Conservation (phyloP, 2,888 invertebrate genomes). For the Oeneis ivallda region DNA sequence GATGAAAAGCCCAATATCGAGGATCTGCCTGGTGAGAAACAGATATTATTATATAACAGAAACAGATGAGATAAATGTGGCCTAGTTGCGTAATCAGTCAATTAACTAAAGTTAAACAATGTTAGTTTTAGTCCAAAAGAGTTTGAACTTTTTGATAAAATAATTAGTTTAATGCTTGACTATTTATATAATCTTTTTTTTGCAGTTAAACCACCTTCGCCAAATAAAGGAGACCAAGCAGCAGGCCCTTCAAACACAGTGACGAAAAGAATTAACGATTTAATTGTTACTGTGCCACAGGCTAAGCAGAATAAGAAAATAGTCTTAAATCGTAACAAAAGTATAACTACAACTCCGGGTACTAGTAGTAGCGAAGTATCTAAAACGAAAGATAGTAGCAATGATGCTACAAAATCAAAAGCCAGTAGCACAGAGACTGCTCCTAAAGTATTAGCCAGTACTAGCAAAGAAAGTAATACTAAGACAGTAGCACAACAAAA, state of each 20-base stretch:
- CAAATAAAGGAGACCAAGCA: conserved; percentile 29
- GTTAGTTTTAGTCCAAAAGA: conserved; percentile 24
- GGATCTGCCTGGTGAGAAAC: conserved; percentile 46
- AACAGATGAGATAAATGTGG: too few species aligned
- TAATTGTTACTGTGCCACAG: conserved; percentile 67
- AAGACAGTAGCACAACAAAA: not conserved
- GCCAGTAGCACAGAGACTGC: not conserved
- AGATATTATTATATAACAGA: too few species aligned
- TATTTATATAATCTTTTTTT: not conserved
- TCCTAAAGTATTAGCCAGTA: not conserved
- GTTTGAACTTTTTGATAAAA: not conserved
- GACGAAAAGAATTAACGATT: conserved; percentile 59
- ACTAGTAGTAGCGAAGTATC: conserved; percentile 6
- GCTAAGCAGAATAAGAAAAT: conserved; percentile 61
- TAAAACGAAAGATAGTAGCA: conserved; percentile 11
- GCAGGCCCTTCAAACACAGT: conserved; percentile 42
- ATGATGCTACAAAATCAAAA: conserved; percentile 33
- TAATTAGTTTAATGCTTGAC: not conserved
- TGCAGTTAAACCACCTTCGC: conserved; percentile 45
- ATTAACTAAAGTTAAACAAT: too few species aligned
- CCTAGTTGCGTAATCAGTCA: too few species aligned
- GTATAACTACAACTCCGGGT: conserved; percentile 11
- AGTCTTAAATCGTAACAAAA: conserved; percentile 64
- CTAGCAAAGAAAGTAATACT: conserved; percentile 35
- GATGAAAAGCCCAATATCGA: conserved; percentile 66